These are phyloP conservation scores for Helicoverpa assulta DNA, from an alignment of 2,888 invertebrate species.

Conservation along the genomic window DNA sequence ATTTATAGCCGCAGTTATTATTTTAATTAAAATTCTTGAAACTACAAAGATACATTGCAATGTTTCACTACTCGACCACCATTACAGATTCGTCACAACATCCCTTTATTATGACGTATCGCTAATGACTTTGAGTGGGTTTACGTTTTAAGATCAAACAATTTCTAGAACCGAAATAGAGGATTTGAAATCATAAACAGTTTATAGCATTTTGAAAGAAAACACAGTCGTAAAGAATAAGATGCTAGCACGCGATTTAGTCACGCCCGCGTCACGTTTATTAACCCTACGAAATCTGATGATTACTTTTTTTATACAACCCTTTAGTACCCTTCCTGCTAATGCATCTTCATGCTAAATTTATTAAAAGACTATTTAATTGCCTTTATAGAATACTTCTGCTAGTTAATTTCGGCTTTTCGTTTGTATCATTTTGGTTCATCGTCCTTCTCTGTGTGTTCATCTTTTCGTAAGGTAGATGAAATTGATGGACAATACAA, in stretches of 20 bases:
- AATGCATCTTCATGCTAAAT: not conserved
- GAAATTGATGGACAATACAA: too few relatives aligned
- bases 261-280: constrained; percentile 67
- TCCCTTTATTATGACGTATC: constrained; percentile 65
- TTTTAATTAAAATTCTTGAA: constrained; percentile 46
- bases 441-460: too few relatives aligned
- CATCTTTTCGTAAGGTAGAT: too few relatives aligned
- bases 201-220: constrained; percentile 67
- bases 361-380: not conserved
- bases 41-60: constrained; percentile 49
- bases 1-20: constrained; percentile 19
- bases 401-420: not conserved
- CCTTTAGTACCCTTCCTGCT: not conserved
- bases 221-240: constrained; percentile 72
- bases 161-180: constrained; percentile 59
- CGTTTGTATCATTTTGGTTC: not conserved
- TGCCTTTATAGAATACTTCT: not conserved
- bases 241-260: constrained; percentile 64
- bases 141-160: constrained; percentile 65
- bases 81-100: constrained; percentile 64
- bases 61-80: constrained; percentile 47
- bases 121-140: constrained; percentile 62
- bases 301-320: not conserved
- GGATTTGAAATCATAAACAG: constrained; percentile 61
- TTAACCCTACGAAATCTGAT: constrained; percentile 48